Evolutionary conservation across 2,113 vertebrate species (phyloP), one percentile per base, ranked within the genome.

Genomic region (Carlito syrichta): DNA sequence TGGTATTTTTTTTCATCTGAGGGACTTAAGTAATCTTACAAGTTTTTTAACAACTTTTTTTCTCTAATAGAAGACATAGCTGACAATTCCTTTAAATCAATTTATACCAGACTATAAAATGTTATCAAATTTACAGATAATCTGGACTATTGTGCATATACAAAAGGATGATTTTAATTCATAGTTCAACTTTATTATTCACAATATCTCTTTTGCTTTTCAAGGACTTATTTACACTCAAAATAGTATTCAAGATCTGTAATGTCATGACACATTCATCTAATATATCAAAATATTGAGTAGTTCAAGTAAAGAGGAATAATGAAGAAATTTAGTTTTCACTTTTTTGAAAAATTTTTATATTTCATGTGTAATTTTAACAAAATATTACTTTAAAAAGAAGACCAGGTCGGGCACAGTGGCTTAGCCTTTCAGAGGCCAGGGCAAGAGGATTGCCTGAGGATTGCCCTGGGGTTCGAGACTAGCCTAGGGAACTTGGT

Each of bases 1-100:
- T 56, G 32, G 32, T 83, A 71, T 91, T 16, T 38, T 84, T 97
- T 96, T 87, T 94, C 43, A 94, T 93, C 60, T 74, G 66, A 68
- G 54, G 25, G 40, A 54, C 88, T 93, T 87, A 96, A 89, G 30
- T 87, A 78, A 76, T 81, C 50, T 96, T 45, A 87, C 3, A 79
- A 78, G 40, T 90, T 79, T 77, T n/a, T 78, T 93, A 86, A 85
- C 40, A 95, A 23, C 2, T 76, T 45, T 74, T 78, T 88, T 62
- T 14, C 43, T 50, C 27, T 81, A 60, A 71, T 56, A 90, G 58
- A 91, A 74, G 35, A 77, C 10, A n/a, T 77, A 12, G 32, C 45
- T 45, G 60, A 88, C 12, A 81, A 60, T 60, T 77, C 40, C 35
- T 87, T 91, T 62, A 88, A 84, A 56, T 87, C 48, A 68, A 43